A percentile compares a stretch with the other conserved stretches of the same genome.
These are phyloP conservation scores for Gallinago undulata DNA, from an alignment of 2,113 vertebrate genomes.

Conservation along the genomic window DNA sequence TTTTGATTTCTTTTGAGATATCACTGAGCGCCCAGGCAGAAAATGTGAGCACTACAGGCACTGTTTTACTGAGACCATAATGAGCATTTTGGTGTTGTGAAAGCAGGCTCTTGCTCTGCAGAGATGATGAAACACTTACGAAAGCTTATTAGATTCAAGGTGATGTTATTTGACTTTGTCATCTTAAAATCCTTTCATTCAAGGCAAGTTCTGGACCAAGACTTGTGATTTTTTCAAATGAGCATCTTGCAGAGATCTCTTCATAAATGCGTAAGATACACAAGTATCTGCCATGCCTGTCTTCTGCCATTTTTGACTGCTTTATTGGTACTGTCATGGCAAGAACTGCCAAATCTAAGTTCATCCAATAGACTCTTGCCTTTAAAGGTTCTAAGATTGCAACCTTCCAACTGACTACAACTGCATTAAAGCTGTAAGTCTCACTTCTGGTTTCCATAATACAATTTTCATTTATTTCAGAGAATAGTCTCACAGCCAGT, in stretches of 20 bases:
- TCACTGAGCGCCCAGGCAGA: background rate
- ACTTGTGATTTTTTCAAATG: background rate
- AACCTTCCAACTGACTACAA: background rate
- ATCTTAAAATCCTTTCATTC: background rate
- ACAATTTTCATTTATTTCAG: background rate
- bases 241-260: background rate
- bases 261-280: accelerated
- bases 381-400: accelerated
- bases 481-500: background rate
- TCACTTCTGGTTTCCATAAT: background rate
- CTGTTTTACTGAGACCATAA: background rate
- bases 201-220: background rate
- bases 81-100: background rate
- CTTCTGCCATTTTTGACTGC: background rate
- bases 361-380: background rate
- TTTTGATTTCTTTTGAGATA: background rate
- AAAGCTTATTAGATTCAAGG: background rate
- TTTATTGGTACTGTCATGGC: background rate
- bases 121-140: background rate
- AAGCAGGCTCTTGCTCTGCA: background rate
- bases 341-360: background rate
- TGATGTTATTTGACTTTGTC: background rate
- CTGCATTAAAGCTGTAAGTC: background rate
- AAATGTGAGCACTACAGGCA: background rate
- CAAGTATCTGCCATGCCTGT: background rate